Conservation (phyloP, 2,113 vertebrate species). For the Echinops telfairi region DNA sequence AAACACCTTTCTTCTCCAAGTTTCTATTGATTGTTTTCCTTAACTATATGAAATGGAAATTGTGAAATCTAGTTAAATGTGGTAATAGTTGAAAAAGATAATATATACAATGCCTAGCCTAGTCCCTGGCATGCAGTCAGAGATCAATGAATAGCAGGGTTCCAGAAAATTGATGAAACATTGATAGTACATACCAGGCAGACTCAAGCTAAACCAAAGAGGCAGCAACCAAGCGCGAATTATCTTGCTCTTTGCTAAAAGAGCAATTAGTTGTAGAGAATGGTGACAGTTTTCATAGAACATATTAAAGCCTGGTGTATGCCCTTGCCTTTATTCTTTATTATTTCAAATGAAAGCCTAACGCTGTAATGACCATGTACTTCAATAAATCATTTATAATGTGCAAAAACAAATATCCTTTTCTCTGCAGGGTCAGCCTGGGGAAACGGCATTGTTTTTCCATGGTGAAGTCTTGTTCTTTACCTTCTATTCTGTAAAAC, state of each 20-base stretch:
- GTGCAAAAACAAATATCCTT: background rate
- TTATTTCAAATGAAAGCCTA: background rate
- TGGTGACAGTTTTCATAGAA: background rate
- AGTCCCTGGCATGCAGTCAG: background rate
- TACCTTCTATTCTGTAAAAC: background rate
- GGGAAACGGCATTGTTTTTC: constrained; percentile 13
- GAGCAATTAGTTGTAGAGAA: background rate
- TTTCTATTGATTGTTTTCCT: background rate
- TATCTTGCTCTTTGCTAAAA: background rate
- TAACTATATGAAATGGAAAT: constrained; percentile 27
- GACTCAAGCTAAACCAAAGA: background rate
- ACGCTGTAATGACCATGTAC: background rate
- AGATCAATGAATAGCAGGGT: background rate
- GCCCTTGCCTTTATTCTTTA: background rate
- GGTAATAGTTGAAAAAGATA: background rate
- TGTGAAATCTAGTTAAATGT: background rate
- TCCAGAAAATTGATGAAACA: background rate
- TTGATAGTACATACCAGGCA: background rate
- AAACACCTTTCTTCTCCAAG: background rate
- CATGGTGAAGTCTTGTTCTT: background rate
- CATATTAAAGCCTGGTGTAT: background rate
- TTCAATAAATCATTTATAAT: background rate
- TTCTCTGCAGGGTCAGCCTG: background rate
- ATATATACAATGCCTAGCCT: too few relatives aligned
- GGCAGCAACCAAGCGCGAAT: background rate